Conservation (phyloP, 2,113 vertebrate species). For the Galeopterus variegatus region DNA sequence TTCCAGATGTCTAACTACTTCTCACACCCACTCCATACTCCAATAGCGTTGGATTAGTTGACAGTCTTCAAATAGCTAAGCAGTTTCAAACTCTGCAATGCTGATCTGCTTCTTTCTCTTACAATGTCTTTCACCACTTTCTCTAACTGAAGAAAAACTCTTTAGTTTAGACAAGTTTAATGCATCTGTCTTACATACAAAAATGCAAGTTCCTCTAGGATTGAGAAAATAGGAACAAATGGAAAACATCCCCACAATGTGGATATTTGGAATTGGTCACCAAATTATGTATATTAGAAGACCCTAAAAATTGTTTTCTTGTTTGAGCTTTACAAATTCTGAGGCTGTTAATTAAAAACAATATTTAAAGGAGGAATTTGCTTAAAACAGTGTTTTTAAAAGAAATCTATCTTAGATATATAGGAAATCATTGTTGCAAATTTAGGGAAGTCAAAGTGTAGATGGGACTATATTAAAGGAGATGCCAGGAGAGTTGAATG, state of each 20-base stretch:
- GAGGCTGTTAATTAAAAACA: not conserved
- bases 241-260: not conserved
- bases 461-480: not conserved
- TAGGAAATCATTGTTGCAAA: not conserved
- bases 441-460: not conserved
- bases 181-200: not conserved
- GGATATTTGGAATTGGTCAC: not conserved
- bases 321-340: not conserved
- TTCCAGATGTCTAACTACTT: constrained; percentile 72
- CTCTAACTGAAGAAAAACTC: not conserved
- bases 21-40: not conserved
- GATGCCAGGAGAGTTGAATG: not conserved
- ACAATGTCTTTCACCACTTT: constrained; percentile 2
- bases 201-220: not conserved
- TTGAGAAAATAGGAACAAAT: constrained; percentile 8
- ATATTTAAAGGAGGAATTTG: not conserved
- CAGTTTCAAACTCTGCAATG: not conserved
- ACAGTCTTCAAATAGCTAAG: constrained; percentile 48
- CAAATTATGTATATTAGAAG: not conserved
- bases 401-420: not conserved
- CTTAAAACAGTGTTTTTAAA: not conserved
- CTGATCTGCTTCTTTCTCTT: not conserved
- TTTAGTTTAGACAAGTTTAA: not conserved
- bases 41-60: not conserved
- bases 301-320: not conserved